Base-by-base conservation (phyloP, 2,113 vertebrate genomes). In the Ascaphus truei region DNA sequence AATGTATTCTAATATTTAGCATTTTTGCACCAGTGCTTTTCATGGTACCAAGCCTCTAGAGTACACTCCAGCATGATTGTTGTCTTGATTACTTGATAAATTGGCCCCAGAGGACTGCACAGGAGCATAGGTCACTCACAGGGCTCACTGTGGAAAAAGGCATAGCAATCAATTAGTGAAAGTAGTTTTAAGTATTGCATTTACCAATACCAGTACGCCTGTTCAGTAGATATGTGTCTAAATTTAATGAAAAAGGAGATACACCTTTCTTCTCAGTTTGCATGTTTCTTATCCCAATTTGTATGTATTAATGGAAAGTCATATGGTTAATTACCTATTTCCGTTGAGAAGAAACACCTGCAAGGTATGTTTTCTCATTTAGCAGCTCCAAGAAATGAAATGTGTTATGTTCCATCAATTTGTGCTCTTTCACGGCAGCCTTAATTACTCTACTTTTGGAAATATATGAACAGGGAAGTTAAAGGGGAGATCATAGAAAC, bases 41-140 rank as follows among this genome's bases (percentile, higher is more conserved):
- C 62, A 30, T 41, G 7, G 23, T 16, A 41, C 5, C 7, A 11
- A 15, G 29, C 52, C 39, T 67, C 52, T 11, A 43, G 64, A 45
- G 31, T 13, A n/a, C 53, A 30, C 53, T 41, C 37, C 55, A 36
- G 26, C 31, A 36, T 48, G 57, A 50, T 33, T 20, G 55, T 60
- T 50, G 31, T n/a, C 30, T 23, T 68, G 55, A 60, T 59, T 48
- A 60, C 30, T 68, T 58, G 22, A 50, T 68, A 68, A 68, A 68
- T 68, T 60, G 66, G 66, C 30, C 55, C 55, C 66, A 15, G 3
- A 39, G 66, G 55, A 60, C 31, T 29, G n/a, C 48, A n/a, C 2
- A 8, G 18, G 53, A 26, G 43, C 66, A 37, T 20, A 23, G 66
- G 56, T 59, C 66, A 68, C 10, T 27, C 22, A 45, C 30, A 50